Evolutionary conservation across 2,797 vertebrate species (phyloP), one percentile per base, ranked within the genome.

Genomic region (Poliocrania exsul): DNA sequence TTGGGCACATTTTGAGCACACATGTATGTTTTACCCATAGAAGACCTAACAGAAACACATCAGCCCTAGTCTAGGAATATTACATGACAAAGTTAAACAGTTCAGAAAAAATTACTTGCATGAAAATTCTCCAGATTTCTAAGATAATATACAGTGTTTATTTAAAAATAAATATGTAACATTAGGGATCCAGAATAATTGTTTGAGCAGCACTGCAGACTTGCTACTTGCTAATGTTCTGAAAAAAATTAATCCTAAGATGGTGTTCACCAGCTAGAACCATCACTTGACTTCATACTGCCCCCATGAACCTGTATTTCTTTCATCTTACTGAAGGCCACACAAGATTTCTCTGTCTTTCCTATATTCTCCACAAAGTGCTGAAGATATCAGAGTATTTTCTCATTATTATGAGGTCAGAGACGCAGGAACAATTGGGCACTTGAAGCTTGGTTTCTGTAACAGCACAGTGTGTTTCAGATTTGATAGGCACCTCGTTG

Each of bases 1-100:
- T 47, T 15, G 40, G 0, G 0, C 10, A 49, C 28, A 28, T 49
- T 72, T 90, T 20, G 14, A 25, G 31, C 15, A 66, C 14, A 6
- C 0, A 0, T 20, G 8, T 29, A 4, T 35, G 29, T 73, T 70
- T 61, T 62, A 66, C 11, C 25, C 17, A 33, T 40, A 66, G 70
- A 90, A 94, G 13, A 62, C 10, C 19, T 62, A 13, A 78, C 18
- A 80, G 67, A 40, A 92, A 78, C 10, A n/a, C 6, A 26, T 60
- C 35, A 57, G 35, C 5, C 47, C 40, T 58, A 8, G 37, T 38
- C 42, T 56, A 74, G 17, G 18, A 81, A 65, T 46, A 54, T 33
- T 40, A 40, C 6, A 4, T 20, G 9, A 78, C 23, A 3, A 79
- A 62, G 24, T 42, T 60, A 29, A 67, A 44, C 40, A 61, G 28